Percentiles rank a stretch among this genome's conserved stretches.
Evolutionary conservation across 2,113 vertebrate species (phyloP).

Genomic region (Tylochromis polylepis): DNA sequence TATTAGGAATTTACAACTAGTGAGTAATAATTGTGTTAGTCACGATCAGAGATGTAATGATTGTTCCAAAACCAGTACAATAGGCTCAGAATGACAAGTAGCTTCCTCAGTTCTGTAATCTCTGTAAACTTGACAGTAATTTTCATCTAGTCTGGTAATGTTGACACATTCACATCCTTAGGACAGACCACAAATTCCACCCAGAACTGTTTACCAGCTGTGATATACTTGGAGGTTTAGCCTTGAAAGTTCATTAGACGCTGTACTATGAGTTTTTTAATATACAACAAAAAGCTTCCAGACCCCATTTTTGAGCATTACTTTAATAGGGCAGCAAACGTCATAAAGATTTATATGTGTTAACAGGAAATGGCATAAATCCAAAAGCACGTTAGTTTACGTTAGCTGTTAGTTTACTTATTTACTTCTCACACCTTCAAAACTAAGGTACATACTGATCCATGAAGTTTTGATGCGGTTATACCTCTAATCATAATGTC

Average conservation of each 20-base stretch:
- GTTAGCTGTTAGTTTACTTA: background rate
- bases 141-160: background rate
- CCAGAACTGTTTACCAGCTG: background rate
- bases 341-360: background rate
- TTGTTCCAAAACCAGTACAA: no score
- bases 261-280: accelerated
- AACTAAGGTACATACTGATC: background rate
- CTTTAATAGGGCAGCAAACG: background rate
- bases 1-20: no score
- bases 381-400: background rate
- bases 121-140: background rate
- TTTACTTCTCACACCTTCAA: background rate
- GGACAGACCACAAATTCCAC: background rate
- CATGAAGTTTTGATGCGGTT: background rate
- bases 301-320: background rate
- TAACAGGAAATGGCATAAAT: background rate
- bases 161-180: background rate
- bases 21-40: no score
- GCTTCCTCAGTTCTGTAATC: background rate
- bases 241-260: background rate
- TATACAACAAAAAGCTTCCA: background rate
- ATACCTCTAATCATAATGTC: background rate
- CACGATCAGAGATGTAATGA: background rate
- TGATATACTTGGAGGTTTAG: background rate
- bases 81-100: background rate